Conservation (phyloP, 2,113 vertebrate species). For the Scartelaos histophorus region DNA sequence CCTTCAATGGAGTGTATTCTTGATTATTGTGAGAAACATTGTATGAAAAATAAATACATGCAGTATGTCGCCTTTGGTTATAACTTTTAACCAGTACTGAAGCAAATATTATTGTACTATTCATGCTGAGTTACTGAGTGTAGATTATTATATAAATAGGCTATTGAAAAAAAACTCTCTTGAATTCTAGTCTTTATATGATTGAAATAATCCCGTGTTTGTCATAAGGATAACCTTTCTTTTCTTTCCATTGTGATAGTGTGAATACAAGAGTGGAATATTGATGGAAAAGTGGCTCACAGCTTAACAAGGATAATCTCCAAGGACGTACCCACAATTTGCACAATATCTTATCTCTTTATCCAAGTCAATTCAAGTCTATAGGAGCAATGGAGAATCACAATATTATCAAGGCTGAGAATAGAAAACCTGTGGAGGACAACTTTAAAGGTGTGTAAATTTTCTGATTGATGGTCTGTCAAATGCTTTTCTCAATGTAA, state of each 20-base stretch:
- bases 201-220: conserved; percentile 40
- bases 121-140: too few relatives aligned
- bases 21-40: too few relatives aligned
- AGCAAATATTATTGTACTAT: too few relatives aligned
- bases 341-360: conserved; percentile 45
- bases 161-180: not conserved
- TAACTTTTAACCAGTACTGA: too few relatives aligned
- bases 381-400: conserved; percentile 19
- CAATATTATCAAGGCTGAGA: conserved; percentile 10
- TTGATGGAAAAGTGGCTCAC: conserved; percentile 43
- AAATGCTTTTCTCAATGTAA: too few relatives aligned
- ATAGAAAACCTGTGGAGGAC: conserved; percentile 4
- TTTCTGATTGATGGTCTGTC: too few relatives aligned
- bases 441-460: too few relatives aligned
- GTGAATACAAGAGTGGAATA: conserved; percentile 28
- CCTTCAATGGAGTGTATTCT: too few relatives aligned
- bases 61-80: too few relatives aligned
- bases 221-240: conserved; percentile 48
- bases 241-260: conserved; percentile 45
- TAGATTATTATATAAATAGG: too few relatives aligned
- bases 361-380: conserved; percentile 38
- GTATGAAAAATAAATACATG: too few relatives aligned
- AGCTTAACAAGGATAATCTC: conserved; percentile 65
- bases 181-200: conserved; percentile 39
- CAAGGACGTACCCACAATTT: conserved; percentile 57